Conservation (phyloP, 2,113 vertebrate species). For the Tragelaphus buxtoni region DNA sequence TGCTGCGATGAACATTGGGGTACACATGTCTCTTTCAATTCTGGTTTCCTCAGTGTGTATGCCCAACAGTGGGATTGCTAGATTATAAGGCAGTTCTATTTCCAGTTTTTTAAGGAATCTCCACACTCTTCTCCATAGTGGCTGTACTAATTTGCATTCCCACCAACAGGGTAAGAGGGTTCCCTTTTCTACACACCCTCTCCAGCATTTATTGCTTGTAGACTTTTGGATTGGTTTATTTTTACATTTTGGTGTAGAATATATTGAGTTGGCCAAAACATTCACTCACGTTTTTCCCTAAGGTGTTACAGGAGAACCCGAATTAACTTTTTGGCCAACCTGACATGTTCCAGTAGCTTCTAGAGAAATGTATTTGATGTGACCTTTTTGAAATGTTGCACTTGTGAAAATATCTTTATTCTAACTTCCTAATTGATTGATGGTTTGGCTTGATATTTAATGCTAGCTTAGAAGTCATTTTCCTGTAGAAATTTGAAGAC, state of each 20-base stretch:
- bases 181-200: no score
- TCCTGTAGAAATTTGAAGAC: neutral
- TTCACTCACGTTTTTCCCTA: neutral
- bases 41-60: no score
- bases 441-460: neutral
- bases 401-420: neutral
- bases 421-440: neutral
- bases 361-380: neutral
- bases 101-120: no score
- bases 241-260: neutral
- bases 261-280: neutral
- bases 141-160: no score
- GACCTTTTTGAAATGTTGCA: neutral
- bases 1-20: no score
- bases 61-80: no score
- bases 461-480: neutral
- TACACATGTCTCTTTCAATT: no score
- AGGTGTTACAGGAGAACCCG: neutral
- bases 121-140: no score
- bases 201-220: no score
- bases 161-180: no score
- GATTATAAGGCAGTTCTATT: no score
- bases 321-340: neutral
- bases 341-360: neutral
- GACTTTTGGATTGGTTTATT: neutral